These are phyloP conservation scores for Diplodus puntazzo DNA, from an alignment of 2,797 vertebrate species.

Conservation along the genomic window DNA sequence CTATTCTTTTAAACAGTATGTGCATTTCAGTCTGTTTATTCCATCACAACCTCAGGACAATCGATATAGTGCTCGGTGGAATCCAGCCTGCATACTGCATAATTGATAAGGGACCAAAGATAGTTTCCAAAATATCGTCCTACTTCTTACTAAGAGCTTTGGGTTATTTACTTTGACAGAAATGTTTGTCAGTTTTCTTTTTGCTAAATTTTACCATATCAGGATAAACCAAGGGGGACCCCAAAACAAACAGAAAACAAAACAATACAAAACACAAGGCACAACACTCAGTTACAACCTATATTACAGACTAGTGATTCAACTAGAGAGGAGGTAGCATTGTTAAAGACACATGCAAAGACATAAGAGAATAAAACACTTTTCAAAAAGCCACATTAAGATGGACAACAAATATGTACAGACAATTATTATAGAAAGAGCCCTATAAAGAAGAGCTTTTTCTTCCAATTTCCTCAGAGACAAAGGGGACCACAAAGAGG, in stretches of 20 bases:
- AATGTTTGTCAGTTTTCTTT: neutral
- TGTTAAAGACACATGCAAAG: neutral
- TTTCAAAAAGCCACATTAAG: neutral
- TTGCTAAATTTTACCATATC: neutral
- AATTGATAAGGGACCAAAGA: conserved; percentile 49
- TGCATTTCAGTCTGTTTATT: conserved; percentile 41
- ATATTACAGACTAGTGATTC: neutral
- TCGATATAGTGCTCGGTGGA: conserved; percentile 13
- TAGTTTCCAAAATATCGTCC: conserved; percentile 27
- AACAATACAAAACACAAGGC: neutral
- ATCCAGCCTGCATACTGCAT: conserved; percentile 40
- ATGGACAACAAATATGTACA: neutral
- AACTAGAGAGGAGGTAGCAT: neutral
- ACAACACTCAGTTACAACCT: neutral
- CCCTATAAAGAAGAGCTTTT: neutral
- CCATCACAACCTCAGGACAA: conserved; percentile 42
- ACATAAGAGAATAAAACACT: neutral
- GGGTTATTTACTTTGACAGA: conserved; percentile 4
- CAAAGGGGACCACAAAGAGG: neutral
- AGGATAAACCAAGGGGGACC: neutral
- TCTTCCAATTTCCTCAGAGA: neutral
- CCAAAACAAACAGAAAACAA: neutral
- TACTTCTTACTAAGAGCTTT: conserved; percentile 23
- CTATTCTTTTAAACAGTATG: conserved; percentile 42
- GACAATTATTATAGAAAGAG: neutral